Base-by-base conservation (phyloP, 1,140 invertebrate genomes). In the Ostrea denselamellosa region DNA sequence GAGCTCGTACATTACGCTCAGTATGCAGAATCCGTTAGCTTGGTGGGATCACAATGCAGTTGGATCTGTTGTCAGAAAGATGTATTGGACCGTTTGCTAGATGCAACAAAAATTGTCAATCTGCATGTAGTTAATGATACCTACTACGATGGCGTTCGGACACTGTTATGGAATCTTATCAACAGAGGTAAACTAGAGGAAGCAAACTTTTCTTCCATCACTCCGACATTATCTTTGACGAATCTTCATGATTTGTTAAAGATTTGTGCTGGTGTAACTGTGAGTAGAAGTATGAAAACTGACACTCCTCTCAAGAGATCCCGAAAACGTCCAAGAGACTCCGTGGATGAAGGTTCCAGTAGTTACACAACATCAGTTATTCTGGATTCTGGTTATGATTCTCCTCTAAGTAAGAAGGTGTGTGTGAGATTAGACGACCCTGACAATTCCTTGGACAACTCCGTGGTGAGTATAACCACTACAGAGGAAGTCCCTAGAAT, bases 11-110 rank as follows among this genome's bases (percentile, higher is more conserved):
- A 81, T 81, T 86, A 77, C 52, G 65, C 85, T 17, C 25, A 54
- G 19, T 54, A 86, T 53, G 85, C 85, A 12, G 65, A 86, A 54
- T 71, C 85, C 5, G 12, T 86, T 10, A 71, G 85, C 62, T 25
- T 86, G n/a, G 65, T 86, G 2, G 85, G 85, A 10, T 86, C 85
- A 56, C 85, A 86, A 52, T 86, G 85, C 19, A 77, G 68, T 81
- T 86, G 85, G 85, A 86, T 86, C 17, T 71, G 65, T 28, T 52
- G 65, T 56, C 54, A 77, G 19, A 54, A 34, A 54, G 53, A 71
- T 54, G 28, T 86, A 19, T 52, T 86, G 0, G 51, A 81, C 44
- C 52, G 71, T 51, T 53, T 86, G 25, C 85, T 86, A 44, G 53
- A 28, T 5, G 68, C 71, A 14, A 86, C 85, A 22, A 77, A 86